Evolutionary conservation across 2,888 invertebrate genomes (phyloP).

Genomic region (Autographa pulchrina): DNA sequence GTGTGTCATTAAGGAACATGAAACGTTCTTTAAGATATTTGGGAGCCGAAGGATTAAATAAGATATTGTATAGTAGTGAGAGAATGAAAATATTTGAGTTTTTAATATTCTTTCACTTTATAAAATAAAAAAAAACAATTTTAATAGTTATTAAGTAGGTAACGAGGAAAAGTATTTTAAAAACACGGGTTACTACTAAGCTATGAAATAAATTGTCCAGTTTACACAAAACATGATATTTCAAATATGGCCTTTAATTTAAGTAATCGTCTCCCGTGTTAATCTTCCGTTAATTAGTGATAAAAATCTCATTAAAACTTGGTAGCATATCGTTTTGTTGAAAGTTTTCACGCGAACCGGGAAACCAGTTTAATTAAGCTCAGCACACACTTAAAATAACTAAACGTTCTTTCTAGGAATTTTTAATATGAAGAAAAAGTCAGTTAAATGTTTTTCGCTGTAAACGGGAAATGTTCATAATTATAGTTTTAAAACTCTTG

Average conservation of each 20-base stretch:
- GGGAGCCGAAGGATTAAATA: no score
- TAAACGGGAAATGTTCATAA: neutral
- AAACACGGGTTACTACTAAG: no score
- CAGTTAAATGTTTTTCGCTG: constrained; percentile 9
- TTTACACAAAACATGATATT: neutral
- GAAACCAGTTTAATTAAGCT: constrained; percentile 43
- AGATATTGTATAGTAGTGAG: no score
- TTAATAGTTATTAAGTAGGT: no score
- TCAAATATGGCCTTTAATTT: constrained; percentile 8
- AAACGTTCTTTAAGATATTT: no score
- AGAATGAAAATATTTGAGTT: no score
- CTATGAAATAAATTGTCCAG: neutral
- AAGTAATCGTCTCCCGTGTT: constrained; percentile 23
- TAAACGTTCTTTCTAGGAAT: constrained; percentile 25
- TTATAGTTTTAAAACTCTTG: no score
- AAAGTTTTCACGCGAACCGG: constrained; percentile 30
- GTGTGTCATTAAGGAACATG: no score
- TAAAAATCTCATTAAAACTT: constrained; percentile 50
- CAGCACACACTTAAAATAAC: constrained; percentile 33
- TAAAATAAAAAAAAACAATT: no score
- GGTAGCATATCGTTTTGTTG: constrained; percentile 14
- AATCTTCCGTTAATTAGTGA: constrained; percentile 35
- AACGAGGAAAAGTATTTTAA: no score
- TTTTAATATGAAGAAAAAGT: constrained; percentile 22
- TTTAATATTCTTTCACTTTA: no score